Base-by-base conservation (phyloP, 53 echinoderm and acorn worm genomes). In the Arbacia lixula region DNA sequence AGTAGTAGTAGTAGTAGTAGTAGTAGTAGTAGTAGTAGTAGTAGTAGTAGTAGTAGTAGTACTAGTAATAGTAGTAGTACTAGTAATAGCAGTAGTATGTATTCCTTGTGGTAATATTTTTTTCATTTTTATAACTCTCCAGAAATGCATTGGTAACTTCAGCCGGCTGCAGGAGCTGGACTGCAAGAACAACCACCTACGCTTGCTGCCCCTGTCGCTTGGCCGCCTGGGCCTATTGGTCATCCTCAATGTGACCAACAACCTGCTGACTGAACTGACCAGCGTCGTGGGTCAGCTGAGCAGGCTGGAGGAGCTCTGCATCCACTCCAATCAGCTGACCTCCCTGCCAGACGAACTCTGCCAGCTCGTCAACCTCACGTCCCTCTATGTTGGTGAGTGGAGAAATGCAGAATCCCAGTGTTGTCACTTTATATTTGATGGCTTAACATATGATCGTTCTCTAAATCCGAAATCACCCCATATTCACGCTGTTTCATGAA, bases 161-260 rank as follows among this genome's bases (percentile, higher is more conserved):
- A 85, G 90, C 62, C 67, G 60, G 26, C 85, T 97, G 42, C 89
- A 92, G 39, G 98, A 97, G 85, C 87, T 97, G n/a, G 98, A 97
- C 50, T 97, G 98, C 43, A 97, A 97, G 84, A 97, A 97, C 75
- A 97, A 97, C 77, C 93, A 91, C 66, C 86, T 97, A 10, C 72
- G 86, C 39, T 73, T 84, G 41, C 85, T 97, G 38, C 98, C 98
- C 1, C 4, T 78, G 27, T 74, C 90, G 42, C 71, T 97, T 10
- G 92, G 94, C 17, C 84, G 85, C 56, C 84, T 94, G 22, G 73
- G 29, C 31, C 66, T 64, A 3, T 75, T 97, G 41, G 76, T 80
- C 38, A 81, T 92, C 5, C 89, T 97, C 19, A 97, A 97, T 66
- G 88, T 94, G 12, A 97, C 94, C 86, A 97, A 97, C 74, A 97